A percentile compares a stretch with the other conserved stretches of the same genome.
These are phyloP conservation scores for Microtus ochrogaster DNA, from an alignment of 2,113 vertebrate species.

Conservation along the genomic window DNA sequence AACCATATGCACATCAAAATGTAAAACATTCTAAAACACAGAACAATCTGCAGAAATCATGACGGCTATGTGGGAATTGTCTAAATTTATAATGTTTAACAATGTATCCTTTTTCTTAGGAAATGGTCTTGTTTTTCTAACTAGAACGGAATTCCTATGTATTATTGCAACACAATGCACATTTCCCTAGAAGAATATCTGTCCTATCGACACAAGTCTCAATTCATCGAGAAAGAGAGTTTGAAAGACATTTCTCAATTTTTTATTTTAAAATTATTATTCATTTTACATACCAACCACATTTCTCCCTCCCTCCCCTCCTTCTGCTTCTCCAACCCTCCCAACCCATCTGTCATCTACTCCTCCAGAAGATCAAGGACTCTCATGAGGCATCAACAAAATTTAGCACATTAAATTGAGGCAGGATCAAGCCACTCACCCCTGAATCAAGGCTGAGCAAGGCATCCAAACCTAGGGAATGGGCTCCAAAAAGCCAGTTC, in stretches of 20 bases:
- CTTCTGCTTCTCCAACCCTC: too few species aligned
- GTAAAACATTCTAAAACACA: constrained; percentile 43
- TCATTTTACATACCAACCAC: too few species aligned
- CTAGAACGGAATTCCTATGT: not conserved
- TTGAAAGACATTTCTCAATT: not conserved
- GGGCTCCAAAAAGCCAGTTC: too few species aligned
- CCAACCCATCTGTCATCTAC: too few species aligned
- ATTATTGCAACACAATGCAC: constrained; percentile 18
- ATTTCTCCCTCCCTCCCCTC: too few species aligned
- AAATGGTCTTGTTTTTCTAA: not conserved
- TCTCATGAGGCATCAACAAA: too few species aligned
- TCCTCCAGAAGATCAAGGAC: too few species aligned
- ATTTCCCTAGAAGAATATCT: not conserved
- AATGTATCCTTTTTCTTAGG: constrained; percentile 20
- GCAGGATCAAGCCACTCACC: too few species aligned
- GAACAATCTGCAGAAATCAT: constrained; percentile 10
- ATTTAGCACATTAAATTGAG: too few species aligned
- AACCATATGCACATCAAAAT: constrained; percentile 40
- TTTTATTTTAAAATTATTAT: too few species aligned
- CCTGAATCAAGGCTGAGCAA: too few species aligned
- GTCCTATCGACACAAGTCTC: not conserved
- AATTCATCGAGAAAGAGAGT: not conserved
- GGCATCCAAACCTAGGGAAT: too few species aligned
- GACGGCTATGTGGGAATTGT: not conserved
- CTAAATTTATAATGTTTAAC: constrained; percentile 34